These are phyloP conservation scores for Corythoichthys intestinalis DNA, from an alignment of 2,113 vertebrate genomes.

Conservation along the genomic window DNA sequence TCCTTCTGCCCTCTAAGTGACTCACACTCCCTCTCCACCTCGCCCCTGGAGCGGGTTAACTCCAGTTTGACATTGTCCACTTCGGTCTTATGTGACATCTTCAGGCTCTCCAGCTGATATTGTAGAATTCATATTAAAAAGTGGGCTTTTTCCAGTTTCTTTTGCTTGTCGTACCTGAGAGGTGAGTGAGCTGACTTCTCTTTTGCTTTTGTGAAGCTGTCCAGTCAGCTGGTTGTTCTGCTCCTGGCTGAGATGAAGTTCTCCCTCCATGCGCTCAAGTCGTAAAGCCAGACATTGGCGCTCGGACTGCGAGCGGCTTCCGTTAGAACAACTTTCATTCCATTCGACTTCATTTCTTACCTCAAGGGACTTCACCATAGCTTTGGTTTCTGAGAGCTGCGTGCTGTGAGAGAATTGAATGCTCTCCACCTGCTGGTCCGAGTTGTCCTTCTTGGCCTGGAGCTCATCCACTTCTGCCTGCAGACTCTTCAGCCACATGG, in stretches of 20 bases:
- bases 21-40: slow-evolving; percentile 85
- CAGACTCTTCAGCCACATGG: slow-evolving; percentile 81
- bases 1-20: slow-evolving; percentile 81
- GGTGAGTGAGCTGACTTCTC: slow-evolving; percentile 76
- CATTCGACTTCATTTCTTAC: slow-evolving; percentile 57
- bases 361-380: slow-evolving; percentile 81
- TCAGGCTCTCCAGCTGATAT: slow-evolving; percentile 83
- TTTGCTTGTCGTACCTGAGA: slow-evolving; percentile 63
- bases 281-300: slow-evolving; percentile 83
- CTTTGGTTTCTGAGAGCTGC: slow-evolving; percentile 84
- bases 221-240: slow-evolving; percentile 78
- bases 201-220: slow-evolving; percentile 82
- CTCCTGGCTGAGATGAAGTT: slow-evolving; percentile 77
- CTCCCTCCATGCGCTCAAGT: slow-evolving; percentile 78
- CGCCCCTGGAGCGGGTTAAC: slow-evolving; percentile 80
- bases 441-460: slow-evolving; percentile 84
- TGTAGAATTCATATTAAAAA: background rate
- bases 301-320: slow-evolving; percentile 77
- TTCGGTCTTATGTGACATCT: slow-evolving; percentile 86
- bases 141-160: background rate
- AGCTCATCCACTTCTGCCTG: slow-evolving; percentile 85
- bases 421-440: slow-evolving; percentile 82
- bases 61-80: slow-evolving; percentile 85
- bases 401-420: slow-evolving; percentile 84
- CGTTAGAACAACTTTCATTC: background rate